These are phyloP conservation scores for Drosophila phalerata DNA, from an alignment of 2,888 invertebrate genomes.

Conservation along the genomic window DNA sequence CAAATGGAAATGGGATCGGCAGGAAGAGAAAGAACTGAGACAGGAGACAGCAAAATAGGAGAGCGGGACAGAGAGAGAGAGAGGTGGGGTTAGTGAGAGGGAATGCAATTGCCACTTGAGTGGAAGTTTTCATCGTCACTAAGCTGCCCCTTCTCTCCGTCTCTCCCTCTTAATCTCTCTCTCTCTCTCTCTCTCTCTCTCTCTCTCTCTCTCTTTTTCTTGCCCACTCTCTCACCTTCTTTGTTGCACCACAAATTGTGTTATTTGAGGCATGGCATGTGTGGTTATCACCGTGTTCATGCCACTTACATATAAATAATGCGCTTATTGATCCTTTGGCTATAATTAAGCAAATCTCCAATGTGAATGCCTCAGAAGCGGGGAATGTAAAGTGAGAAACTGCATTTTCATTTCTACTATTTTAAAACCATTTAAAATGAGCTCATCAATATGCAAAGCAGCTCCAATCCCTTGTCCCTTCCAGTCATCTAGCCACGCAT, in stretches of 20 bases:
- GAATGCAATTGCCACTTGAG: conserved; percentile 57
- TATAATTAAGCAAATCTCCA: conserved; percentile 47
- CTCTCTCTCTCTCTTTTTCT: background rate
- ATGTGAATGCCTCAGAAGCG: conserved; percentile 16
- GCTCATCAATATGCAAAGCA: conserved; percentile 50
- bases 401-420: conserved; percentile 21
- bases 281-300: conserved; percentile 19
- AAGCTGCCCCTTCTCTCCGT: conserved; percentile 17
- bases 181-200: background rate
- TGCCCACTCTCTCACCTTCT: background rate
- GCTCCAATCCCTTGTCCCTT: background rate
- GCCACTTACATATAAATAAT: conserved; percentile 42
- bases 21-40: background rate
- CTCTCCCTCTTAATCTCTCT: background rate
- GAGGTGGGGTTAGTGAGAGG: no score
- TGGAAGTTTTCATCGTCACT: conserved; percentile 46
- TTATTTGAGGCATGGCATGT: conserved; percentile 58
- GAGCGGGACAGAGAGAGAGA: background rate
- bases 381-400: background rate
- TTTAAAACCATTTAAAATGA: conserved; percentile 45
- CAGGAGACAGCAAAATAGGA: no score
- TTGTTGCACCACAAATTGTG: conserved; percentile 32
- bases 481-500: background rate
- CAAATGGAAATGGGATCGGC: conserved; percentile 40
- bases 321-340: conserved; percentile 51